Base-by-base conservation (phyloP, 2,797 vertebrate genomes). In the Xiphophorus birchmanni region DNA sequence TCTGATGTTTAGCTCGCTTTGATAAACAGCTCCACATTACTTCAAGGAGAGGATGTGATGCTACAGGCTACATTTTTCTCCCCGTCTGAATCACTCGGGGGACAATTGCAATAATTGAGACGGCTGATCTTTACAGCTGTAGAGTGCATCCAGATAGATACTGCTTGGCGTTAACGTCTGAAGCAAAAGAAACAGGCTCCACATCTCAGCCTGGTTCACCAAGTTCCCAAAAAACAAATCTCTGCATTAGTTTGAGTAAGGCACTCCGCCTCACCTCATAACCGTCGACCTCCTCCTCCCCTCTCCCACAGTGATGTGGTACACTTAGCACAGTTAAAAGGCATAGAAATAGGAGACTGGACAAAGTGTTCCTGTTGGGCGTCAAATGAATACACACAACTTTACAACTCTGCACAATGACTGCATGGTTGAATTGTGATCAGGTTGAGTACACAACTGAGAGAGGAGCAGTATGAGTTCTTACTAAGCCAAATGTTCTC, bases 301-400 rank as follows among this genome's bases (percentile, higher is more conserved):
- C 89, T 88, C 91, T 94, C 94, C 95, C 95, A 95, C 95, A 96
- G 95, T 95, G 95, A 90, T 94, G 94, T 95, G 94, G 95, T 95
- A 93, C 94, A 93, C 92, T 82, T 93, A 95, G 93, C 95, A 95
- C 95, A 95, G 95, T 94, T 93, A 77, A 94, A 95, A 94, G 93
- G 94, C 93, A 93, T 94, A 93, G 91, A 94, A 92, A 94, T 93
- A 92, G 91, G 89, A 92, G 92, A 93, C 85, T 74, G 84, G 91
- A 91, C 90, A 86, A 80, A 79, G 71, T 78, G 74, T 80, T 87
- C 82, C 74, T 58, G 79, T 93, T 85, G 86, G 88, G 89, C 84
- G 65, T 86, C 82, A 85, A 93, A 94, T 93, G 83, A 93, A 90
- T 74, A 93, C 93, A 91, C 87, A 93, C 89, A 85, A 80, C 85